Conservation (phyloP, 2,797 vertebrate species). For the Crenuchus spilurus region DNA sequence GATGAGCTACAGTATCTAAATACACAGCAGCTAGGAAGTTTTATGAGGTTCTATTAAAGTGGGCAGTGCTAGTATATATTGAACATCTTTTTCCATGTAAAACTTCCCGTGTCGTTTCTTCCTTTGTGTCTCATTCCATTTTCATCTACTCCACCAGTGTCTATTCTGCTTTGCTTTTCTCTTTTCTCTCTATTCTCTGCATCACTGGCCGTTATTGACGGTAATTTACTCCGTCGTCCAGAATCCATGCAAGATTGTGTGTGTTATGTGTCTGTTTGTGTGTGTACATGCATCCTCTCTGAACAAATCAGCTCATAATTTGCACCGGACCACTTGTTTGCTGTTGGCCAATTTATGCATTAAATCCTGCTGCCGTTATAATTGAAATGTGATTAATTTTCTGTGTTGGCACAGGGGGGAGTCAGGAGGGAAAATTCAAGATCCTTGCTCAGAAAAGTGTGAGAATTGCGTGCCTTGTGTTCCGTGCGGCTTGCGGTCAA, state of each 20-base stretch:
- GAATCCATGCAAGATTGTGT: not conserved
- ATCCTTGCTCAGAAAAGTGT: slow-evolving; percentile 8
- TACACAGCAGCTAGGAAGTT: no score
- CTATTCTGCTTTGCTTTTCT: not conserved
- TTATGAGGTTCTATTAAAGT: no score
- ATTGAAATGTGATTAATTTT: slow-evolving; percentile 10
- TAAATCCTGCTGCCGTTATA: slow-evolving; percentile 12
- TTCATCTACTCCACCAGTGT: not conserved
- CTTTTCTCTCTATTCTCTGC: not conserved
- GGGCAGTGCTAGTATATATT: no score
- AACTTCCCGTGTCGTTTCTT: not conserved
- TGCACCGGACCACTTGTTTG: slow-evolving; percentile 4
- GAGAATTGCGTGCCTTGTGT: not conserved
- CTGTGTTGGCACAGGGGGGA: slow-evolving; percentile 1
- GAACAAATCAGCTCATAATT: not conserved
- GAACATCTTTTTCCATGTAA: not conserved
- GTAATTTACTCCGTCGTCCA: not conserved
- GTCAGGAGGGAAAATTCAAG: not conserved
- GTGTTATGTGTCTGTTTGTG: not conserved
- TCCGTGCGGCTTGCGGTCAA: not conserved
- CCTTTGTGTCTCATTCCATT: not conserved
- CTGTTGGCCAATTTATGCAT: slow-evolving; percentile 17
- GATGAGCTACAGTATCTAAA: no score
- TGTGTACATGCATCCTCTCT: not conserved
- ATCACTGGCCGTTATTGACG: not conserved